Evolutionary conservation across 2,797 vertebrate genomes (phyloP), one percentile per base, ranked within the genome.

Genomic region (Takifugu ocellatus): DNA sequence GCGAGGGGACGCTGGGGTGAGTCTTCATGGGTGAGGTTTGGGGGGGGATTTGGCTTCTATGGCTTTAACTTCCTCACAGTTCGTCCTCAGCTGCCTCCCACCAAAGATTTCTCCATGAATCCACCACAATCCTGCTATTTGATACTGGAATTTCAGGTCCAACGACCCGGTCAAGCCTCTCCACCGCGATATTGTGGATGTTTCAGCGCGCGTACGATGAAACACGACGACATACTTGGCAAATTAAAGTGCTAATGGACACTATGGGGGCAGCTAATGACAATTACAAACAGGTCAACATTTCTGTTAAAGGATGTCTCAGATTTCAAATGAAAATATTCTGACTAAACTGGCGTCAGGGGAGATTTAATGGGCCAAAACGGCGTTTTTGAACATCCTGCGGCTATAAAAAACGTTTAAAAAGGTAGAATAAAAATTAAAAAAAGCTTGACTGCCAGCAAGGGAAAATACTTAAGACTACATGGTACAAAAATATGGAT

Each of bases 31-130:
- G 17, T n/a, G 8, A 2, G n/a, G 17, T 46, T 26, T 39, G 31
- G 10, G 49, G 27, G 27, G 57, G 48, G 72, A 68, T 84, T 85
- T 87, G 82, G 82, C 73, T 57, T 87, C 42, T 84, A 88, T 89
- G 84, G 87, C 87, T 89, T 88, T 43, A 61, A 50, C 74, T 84
- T 83, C 83, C 84, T 83, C 77, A 79, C 82, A 76, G 79, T 82
- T 53, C 24, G 42, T 54, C 59, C 58, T 39, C 36, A 12, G 36
- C 36, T 39, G 36, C 36, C 36, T 39, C 12, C 14, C 12, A 39
- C 36, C 27, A 39, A 39, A 39, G 12, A 39, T 39, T 39, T 14
- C 12, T 39, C 36, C 12, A 39, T 39, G 12, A 39, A 39, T 11
- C 14, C 36, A 39, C 36, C 36, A 39, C 36, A 39, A 39, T 14